Conservation (phyloP, 2,888 invertebrate genomes). For the Caenorhabditis sp. region DNA sequence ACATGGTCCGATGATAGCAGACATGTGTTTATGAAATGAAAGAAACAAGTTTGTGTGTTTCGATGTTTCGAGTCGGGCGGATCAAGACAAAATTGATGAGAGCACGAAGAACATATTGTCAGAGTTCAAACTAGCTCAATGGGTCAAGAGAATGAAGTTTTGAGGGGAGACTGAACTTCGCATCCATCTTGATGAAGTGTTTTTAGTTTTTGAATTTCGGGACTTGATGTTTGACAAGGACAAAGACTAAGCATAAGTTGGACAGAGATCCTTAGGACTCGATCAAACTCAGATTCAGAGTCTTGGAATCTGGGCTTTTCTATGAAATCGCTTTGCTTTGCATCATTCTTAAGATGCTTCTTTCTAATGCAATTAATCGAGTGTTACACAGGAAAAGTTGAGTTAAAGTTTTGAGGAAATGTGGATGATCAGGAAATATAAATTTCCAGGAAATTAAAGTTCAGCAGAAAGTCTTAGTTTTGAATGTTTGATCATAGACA, state of each 20-base stretch:
- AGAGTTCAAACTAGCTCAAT: neutral
- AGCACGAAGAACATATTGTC: slow-evolving; percentile 31
- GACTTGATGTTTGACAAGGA: neutral
- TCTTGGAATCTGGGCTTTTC: too few species aligned
- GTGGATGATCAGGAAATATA: neutral
- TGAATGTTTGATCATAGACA: too few species aligned
- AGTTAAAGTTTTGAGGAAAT: neutral
- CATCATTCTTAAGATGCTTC: too few species aligned
- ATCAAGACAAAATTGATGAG: slow-evolving; percentile 34
- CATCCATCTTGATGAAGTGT: slow-evolving; percentile 46
- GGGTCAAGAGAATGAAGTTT: neutral
- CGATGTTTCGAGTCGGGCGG: slow-evolving; percentile 11
- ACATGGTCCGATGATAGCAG: slow-evolving; percentile 30
- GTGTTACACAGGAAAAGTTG: neutral
- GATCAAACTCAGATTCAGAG: too few species aligned
- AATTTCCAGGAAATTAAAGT: neutral
- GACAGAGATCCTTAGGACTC: neutral
- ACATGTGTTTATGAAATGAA: slow-evolving; percentile 25
- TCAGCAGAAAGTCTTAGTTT: too few species aligned
- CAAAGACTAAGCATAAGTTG: slow-evolving; percentile 5
- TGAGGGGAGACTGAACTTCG: slow-evolving; percentile 7
- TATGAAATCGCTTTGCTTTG: too few species aligned
- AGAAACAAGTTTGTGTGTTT: slow-evolving; percentile 22
- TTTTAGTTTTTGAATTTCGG: slow-evolving; percentile 4
- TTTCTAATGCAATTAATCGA: too few species aligned